Evolutionary conservation across 2,888 invertebrate species (phyloP), one percentile per base, ranked within the genome.

Genomic region (Diachrysia chrysitis): DNA sequence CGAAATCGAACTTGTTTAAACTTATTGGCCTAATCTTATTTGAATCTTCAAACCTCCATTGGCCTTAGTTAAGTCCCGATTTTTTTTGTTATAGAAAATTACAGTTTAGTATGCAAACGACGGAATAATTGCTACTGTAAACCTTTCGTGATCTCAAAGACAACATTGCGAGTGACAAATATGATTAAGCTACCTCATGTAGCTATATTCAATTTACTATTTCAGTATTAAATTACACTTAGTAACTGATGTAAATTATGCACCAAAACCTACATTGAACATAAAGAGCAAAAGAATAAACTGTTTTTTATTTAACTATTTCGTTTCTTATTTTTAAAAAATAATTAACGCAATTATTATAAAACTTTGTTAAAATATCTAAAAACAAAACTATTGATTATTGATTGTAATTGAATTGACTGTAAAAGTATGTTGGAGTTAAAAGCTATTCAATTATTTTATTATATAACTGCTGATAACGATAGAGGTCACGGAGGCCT

Each of bases 381-480:
- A 32, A 32, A 10, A 32, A 32, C 0, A 32, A 32, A 10, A 32
- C 10, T 32, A 10, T 32, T 25, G 25, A n/a, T 1, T 29, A 29
- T 29, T 29, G 29, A 32, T 10, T 32, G 7, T 32, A 32, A 32
- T 32, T 32, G 9, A 32, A 42, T 16, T 51, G 10, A 29, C 35
- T 5, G 35, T 46, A 55, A n/a, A 12, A 37, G 46, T 16, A 14
- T 53, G 37, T 32, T 37, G 10, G 23, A 42, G 4, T 51, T 19
- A 3, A 25, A 46, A 61, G 21, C 25, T 51, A 23, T 55, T 54
- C 14, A 58, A 51, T 71, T n/a, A 59, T 25, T 25, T 35, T 17
- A 60, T 35, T 37, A 53, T 25, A 12, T 37, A 29, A 58, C 23
- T 12, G 3, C 21, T 29, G 10, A 54, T 7, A 65, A 60, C 16